A percentile compares a stretch with the other conserved stretches of the same genome.
Evolutionary conservation across 2,888 invertebrate species (phyloP).

Genomic region (Aphodius sticticus): DNA sequence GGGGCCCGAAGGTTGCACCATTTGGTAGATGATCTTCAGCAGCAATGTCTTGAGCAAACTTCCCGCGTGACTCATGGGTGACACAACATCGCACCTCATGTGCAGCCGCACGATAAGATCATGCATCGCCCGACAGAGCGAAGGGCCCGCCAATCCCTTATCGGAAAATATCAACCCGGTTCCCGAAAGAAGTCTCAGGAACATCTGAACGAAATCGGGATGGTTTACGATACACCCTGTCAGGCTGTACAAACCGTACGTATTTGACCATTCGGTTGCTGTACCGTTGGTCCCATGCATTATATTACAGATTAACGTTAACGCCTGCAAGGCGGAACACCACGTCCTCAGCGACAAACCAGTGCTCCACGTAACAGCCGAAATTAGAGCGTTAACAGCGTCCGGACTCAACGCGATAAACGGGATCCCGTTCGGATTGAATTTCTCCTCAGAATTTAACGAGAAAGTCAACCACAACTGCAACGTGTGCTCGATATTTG

Average conservation of each 20-base stretch:
- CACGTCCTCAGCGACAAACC: slow-evolving; percentile 78
- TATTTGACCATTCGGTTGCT: slow-evolving; percentile 44
- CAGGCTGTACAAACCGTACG: slow-evolving; percentile 63
- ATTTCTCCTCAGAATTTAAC: slow-evolving; percentile 60
- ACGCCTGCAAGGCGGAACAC: slow-evolving; percentile 79
- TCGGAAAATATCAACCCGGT: slow-evolving; percentile 65
- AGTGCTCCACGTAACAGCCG: slow-evolving; percentile 72
- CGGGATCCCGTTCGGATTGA: slow-evolving; percentile 68
- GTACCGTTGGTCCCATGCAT: slow-evolving; percentile 56
- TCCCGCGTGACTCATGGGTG: slow-evolving; percentile 64
- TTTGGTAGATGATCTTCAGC: slow-evolving; percentile 74
- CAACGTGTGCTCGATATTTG: slow-evolving; percentile 83
- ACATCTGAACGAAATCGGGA: slow-evolving; percentile 71
- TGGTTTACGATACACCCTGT: slow-evolving; percentile 71
- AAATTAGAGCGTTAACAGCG: slow-evolving; percentile 71
- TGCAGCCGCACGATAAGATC: slow-evolving; percentile 75
- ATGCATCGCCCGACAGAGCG: slow-evolving; percentile 75
- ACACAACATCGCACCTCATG: slow-evolving; percentile 71
- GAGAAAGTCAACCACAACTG: slow-evolving; percentile 85
- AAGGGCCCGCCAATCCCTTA: slow-evolving; percentile 73
- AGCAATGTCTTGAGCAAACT: slow-evolving; percentile 70
- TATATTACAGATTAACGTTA: slow-evolving; percentile 77
- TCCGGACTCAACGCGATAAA: slow-evolving; percentile 70
- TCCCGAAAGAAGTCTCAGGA: slow-evolving; percentile 73
- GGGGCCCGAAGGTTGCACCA: slow-evolving; percentile 72